These are phyloP conservation scores for Heteromurus nitidus DNA, from an alignment of 2,888 invertebrate genomes.

Conservation along the genomic window DNA sequence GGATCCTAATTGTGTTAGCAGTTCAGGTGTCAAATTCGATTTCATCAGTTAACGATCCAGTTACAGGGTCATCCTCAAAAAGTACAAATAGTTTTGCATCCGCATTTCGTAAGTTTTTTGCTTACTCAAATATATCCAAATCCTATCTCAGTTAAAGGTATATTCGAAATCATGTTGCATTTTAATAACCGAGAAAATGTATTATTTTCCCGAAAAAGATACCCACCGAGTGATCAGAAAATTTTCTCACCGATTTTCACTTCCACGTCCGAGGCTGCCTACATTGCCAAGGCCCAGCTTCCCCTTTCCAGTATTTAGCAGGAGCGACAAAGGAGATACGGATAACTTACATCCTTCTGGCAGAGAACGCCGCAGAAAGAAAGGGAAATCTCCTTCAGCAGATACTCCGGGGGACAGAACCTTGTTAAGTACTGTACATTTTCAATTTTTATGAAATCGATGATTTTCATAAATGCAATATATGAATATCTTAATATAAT, in stretches of 20 bases:
- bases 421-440: constrained; percentile 16
- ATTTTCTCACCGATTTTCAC: constrained; percentile 23
- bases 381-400: neutral
- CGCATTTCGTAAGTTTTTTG: too few species aligned
- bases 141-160: too few species aligned
- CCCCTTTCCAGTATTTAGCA: constrained; percentile 36
- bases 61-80: too few species aligned
- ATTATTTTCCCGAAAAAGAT: too few species aligned
- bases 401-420: neutral
- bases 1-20: neutral
- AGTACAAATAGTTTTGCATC: too few species aligned
- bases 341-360: too few species aligned
- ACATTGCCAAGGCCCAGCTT: constrained; percentile 40
- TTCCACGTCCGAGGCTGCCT: constrained; percentile 31
- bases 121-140: too few species aligned
- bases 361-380: too few species aligned
- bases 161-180: too few species aligned
- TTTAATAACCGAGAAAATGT: too few species aligned
- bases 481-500: too few species aligned
- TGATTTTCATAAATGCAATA: constrained; percentile 30
- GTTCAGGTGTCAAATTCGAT: neutral
- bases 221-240: constrained; percentile 44
- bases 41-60: neutral
- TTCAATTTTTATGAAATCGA: constrained; percentile 37
- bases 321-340: constrained; percentile 26